Base-by-base conservation (phyloP, 1,140 invertebrate genomes). In the Bactericera cockerelli region DNA sequence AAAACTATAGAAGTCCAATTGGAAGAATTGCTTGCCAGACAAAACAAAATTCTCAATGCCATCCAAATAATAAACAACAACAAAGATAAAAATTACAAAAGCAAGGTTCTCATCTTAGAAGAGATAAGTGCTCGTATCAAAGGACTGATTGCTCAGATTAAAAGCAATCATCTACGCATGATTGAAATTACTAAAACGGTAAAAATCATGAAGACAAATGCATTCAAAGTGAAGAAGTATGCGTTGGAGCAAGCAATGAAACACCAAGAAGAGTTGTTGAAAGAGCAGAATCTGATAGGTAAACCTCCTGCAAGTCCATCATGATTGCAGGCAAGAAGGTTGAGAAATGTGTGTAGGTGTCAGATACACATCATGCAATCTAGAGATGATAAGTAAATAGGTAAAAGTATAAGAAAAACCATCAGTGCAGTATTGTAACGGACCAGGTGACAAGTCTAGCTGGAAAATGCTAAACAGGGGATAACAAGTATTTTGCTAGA, bases 41-140 rank as follows among this genome's bases (percentile, higher is more conserved):
- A 49, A n/a, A 49, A 49, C 22, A 49, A 49, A 49, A 49, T 49
- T 8, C 3, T 49, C n/a, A 49, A 49, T 16, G n/a, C 42, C 42
- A 49, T 49, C 19, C 42, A 49, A 49, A 19, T 49, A 49, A 49
- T 49, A 4, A 49, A 49, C 22, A 49, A 49, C 22, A 49, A 49
- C 22, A 49, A 49, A 49, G 42, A 49, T 49, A 49, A 49, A n/a
- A 49, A 49, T n/a, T 49, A 49, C 22, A 49, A 49, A 49, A 49
- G 22, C 19, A 49, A 49, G 19, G 19, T 49, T 10, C 22, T 49
- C 42, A 19, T 49, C 8, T 16, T 49, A 3, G 42, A 49, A 49
- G 42, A 49, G 22, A 49, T 49, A 6, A 10, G 22, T 49, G n/a
- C 22, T n/a, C 42, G 42, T 19, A 49, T 49, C 8, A 49, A 49